A percentile compares a stretch with the other conserved stretches of the same genome.
Conservation (phyloP, 2,888 invertebrate species). For the Cybosia mesomella region DNA sequence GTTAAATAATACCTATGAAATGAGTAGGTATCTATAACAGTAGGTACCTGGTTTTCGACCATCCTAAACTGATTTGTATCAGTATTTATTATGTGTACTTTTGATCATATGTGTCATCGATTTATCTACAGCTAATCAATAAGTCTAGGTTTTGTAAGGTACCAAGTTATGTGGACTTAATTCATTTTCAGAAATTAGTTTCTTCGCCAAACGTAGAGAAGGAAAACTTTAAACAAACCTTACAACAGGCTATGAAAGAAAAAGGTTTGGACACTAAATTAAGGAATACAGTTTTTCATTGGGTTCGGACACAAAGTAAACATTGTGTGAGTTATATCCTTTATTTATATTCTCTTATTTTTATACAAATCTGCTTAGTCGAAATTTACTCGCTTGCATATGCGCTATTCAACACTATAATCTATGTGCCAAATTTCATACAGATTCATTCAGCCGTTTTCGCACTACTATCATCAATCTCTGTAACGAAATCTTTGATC, state of each 20-base stretch:
- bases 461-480: too few species aligned
- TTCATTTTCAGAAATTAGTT: conserved; percentile 89
- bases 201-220: conserved; percentile 92
- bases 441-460: too few species aligned
- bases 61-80: neutral
- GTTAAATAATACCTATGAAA: neutral
- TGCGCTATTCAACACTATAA: too few species aligned
- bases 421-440: neutral
- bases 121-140: neutral
- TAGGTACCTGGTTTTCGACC: neutral
- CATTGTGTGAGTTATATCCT: conserved; percentile 69
- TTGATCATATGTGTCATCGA: neutral
- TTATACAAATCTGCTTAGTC: too few species aligned
- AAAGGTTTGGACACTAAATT: conserved; percentile 94
- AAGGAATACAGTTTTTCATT: conserved; percentile 94
- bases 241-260: conserved; percentile 91
- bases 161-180: neutral
- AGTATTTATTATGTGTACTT: neutral
- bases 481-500: too few species aligned
- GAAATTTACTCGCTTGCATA: too few species aligned
- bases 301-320: conserved; percentile 88
- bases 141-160: too few species aligned
- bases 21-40: neutral
- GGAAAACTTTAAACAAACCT: conserved; percentile 92
- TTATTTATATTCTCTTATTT: neutral